Evolutionary conservation across 1,140 invertebrate genomes (phyloP), one percentile per base, ranked within the genome.

Genomic region (Mycetomoellerius zeteki): DNA sequence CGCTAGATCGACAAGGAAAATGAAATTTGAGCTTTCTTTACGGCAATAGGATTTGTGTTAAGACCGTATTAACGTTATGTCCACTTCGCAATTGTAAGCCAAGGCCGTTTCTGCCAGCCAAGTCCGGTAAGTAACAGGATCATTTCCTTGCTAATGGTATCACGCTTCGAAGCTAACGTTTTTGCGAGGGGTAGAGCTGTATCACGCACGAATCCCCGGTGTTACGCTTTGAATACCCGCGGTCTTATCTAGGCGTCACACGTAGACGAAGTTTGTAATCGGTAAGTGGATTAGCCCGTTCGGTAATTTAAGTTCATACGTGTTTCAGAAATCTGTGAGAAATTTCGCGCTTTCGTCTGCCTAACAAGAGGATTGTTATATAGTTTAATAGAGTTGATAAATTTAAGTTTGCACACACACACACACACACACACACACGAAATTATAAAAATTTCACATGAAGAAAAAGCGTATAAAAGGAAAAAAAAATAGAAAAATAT

Each of bases 131-230:
- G 52, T 82, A 82, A 82, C 67, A 30, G 56, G 69, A 84, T 75
- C 75, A 78, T 78, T 85, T 85, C 75, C 73, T 85, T 78, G 75
- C 82, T 85, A 85, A 85, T 85, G 60, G 8, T 64, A 85, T 78
- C 58, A 60, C 82, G 72, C 82, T 65, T 64, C 72, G 82, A 73
- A 64, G 58, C 24, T 37, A 78, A 76, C 60, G 82, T 78, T 85
- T 85, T 85, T 85, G 75, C 73, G 16, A 50, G 47, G 30, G 21
- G 14, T 12, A 47, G 64, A 78, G 50, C 62, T 78, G 60, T 85
- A 73, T 85, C 75, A 85, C 60, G 82, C 75, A 77, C 82, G 72
- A 64, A 76, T 85, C 82, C 82, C 16, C 47, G 47, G 50, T 78
- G 37, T 85, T 77, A 85, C 27, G 69, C 69, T 84, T 84, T 84